Percentiles rank a stretch among this genome's conserved stretches.
These are phyloP conservation scores for Buteo buteo DNA, from an alignment of 2,113 vertebrate species.

Conservation along the genomic window DNA sequence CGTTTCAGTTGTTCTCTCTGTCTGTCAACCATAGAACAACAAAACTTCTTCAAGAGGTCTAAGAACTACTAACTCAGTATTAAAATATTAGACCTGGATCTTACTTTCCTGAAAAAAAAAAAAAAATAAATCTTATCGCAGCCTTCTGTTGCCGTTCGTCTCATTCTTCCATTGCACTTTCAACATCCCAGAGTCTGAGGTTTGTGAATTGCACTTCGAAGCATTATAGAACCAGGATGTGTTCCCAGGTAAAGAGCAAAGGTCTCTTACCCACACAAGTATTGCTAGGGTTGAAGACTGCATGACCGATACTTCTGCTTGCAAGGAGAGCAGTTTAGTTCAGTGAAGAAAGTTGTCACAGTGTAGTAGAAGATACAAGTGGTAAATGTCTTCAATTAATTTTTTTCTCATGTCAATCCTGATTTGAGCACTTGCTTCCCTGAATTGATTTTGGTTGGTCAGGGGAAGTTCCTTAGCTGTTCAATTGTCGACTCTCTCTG, in stretches of 20 bases:
- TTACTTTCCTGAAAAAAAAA: neutral
- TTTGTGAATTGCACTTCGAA: neutral
- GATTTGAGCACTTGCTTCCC: neutral
- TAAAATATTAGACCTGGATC: neutral
- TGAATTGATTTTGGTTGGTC: neutral
- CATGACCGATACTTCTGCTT: neutral
- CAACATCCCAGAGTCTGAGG: neutral
- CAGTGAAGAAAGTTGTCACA: neutral
- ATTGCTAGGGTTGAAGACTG: neutral
- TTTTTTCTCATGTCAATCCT: neutral
- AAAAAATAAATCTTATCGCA: neutral
- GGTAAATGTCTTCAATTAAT: neutral
- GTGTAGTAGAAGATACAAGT: neutral
- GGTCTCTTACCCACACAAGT: neutral
- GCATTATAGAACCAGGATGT: neutral
- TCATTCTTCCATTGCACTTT: neutral
- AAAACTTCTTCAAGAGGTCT: neutral
- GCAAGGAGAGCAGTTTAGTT: neutral
- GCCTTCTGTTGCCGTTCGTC: neutral
- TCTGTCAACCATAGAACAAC: neutral
- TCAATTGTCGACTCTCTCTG: neutral
- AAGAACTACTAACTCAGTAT: neutral
- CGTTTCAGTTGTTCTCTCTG: neutral
- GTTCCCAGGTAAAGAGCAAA: neutral
- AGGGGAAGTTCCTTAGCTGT: neutral